Conservation (phyloP, 1,140 invertebrate genomes). For the Drosophila albomicans region DNA sequence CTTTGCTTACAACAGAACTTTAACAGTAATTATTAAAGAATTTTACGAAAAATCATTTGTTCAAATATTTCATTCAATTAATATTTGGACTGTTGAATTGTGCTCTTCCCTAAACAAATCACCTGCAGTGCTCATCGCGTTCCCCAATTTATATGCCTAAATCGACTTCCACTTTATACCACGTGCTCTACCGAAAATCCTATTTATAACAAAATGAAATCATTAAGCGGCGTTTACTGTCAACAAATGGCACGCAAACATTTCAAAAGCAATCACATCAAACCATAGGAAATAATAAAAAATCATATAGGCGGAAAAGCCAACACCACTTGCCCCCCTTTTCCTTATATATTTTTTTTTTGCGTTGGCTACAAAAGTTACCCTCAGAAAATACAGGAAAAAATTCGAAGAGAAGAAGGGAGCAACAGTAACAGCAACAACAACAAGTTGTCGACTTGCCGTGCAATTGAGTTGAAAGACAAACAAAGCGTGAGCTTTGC, state of each 20-base stretch:
- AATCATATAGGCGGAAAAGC: slow-evolving; percentile 49
- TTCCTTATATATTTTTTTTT: not conserved
- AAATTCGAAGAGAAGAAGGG: not conserved
- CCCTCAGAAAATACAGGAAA: slow-evolving; percentile 16
- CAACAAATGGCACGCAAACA: slow-evolving; percentile 77
- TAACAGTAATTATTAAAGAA: too few species aligned
- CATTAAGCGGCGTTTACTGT: slow-evolving; percentile 76
- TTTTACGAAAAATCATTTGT: not conserved
- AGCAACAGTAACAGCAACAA: slow-evolving; percentile 12
- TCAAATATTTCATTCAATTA: not conserved
- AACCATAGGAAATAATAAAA: slow-evolving; percentile 71
- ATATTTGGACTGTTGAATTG: slow-evolving; percentile 8
- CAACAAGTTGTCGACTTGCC: slow-evolving; percentile 60
- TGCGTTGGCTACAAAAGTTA: not conserved
- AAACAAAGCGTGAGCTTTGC: slow-evolving; percentile 63
- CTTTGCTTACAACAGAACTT: too few species aligned
- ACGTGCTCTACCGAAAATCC: slow-evolving; percentile 36
- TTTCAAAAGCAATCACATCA: slow-evolving; percentile 72
- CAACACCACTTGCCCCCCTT: not conserved
- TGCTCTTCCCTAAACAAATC: slow-evolving; percentile 1
- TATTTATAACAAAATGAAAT: slow-evolving; percentile 72
- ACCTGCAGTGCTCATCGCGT: not conserved
- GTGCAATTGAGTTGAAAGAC: slow-evolving; percentile 78
- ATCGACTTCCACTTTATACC: slow-evolving; percentile 6
- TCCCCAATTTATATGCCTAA: not conserved